Evolutionary conservation across 2,797 vertebrate species (phyloP).

Genomic region (Microchirus variegatus): DNA sequence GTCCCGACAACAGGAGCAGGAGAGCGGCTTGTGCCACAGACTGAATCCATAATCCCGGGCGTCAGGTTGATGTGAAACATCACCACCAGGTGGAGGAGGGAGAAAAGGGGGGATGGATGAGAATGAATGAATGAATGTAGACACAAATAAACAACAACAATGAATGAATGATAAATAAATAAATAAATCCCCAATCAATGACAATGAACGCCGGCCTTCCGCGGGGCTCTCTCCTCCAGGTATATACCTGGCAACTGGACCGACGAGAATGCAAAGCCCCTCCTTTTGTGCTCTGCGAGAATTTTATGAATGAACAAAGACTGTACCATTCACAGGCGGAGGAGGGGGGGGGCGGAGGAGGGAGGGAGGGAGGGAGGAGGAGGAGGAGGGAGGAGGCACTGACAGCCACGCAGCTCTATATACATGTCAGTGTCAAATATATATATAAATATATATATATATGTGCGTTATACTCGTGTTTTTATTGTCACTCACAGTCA

Average conservation of each 20-base stretch:
- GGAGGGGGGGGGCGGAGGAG: conserved; percentile 49
- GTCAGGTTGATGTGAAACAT: conserved; percentile 85
- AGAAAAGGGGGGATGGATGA: background rate
- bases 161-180: background rate
- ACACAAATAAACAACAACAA: background rate
- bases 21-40: conserved; percentile 88
- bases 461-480: too few species aligned
- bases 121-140: background rate
- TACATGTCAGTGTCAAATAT: background rate
- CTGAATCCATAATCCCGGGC: conserved; percentile 88
- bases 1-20: conserved; percentile 89
- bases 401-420: conserved; percentile 33
- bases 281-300: conserved; percentile 85
- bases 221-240: conserved; percentile 76
- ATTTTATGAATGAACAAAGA: conserved; percentile 89
- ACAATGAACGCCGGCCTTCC: conserved; percentile 54
- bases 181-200: conserved; percentile 37
- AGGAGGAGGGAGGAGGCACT: background rate
- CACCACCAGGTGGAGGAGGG: conserved; percentile 65
- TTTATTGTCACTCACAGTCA: too few species aligned
- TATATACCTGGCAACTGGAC: conserved; percentile 86
- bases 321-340: conserved; percentile 80
- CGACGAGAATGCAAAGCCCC: conserved; percentile 80
- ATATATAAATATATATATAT: too few species aligned
- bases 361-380: background rate